Base-by-base conservation (phyloP, 2,888 invertebrate species). In the Andricus curvator region DNA sequence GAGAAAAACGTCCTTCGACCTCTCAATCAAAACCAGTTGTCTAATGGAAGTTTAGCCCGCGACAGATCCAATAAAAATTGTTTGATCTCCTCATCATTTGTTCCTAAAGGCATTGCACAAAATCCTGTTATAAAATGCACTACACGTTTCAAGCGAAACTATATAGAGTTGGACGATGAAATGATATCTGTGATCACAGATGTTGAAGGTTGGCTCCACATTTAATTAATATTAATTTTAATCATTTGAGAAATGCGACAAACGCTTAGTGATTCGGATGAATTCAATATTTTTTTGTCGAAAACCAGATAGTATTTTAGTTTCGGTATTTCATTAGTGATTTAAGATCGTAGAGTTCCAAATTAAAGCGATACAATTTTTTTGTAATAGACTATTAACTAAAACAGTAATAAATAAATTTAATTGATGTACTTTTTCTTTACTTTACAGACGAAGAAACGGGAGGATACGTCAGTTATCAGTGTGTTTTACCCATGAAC, bases 131-230 rank as follows among this genome's bases (percentile, higher is more conserved):
- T 93, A 0, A 95, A 95, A 85, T 95, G 95, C 87, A 95, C 95
- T 80, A 95, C 95, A 87, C 95, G 95, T 91, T 95, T 96, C 85
- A 95, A 95, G 74, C 93, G 96, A 81, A 95, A 95, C 84, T 96
- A 95, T 86, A 95, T 96, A 70, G 96, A 96, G 88, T 94, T 95
- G 62, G 96, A 96, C 83, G 96, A 96, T 85, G 96, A 96, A 89
- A 95, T 96, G 85, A 95, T 95, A 33, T 96, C 96, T 0, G 95
- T 96, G 76, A 94, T 95, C 65, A 96, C 96, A 3, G 96, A 96
- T 89, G 95, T 96, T 56, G 96, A 96, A 93, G 96, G 96, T 95
- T 89, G 91, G 81, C 70, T 76, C 65, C 20, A 60, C 22, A 25
- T 65, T 29, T 56, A 11, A 68, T 78, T 78, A 76, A 66, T 77